Evolutionary conservation across 2,888 invertebrate species (phyloP).

Genomic region (Agrilus mali): DNA sequence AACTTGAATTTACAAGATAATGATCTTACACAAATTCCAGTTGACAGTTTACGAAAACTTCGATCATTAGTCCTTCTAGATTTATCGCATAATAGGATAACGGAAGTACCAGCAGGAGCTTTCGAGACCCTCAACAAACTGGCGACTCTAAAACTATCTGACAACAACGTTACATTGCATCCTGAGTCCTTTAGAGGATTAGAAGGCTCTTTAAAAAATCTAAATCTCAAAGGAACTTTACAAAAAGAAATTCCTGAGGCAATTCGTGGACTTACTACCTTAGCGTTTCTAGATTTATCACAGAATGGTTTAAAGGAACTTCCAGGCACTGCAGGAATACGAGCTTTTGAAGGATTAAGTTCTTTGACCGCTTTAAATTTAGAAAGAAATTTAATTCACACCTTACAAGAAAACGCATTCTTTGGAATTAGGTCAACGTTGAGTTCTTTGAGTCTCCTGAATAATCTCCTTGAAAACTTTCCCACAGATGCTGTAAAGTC

Average conservation of each 20-base stretch:
- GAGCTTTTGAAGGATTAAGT: slow-evolving; percentile 63
- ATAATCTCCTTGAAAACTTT: slow-evolving; percentile 79
- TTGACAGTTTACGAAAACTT: slow-evolving; percentile 53
- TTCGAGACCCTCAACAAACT: slow-evolving; percentile 61
- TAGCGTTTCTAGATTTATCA: slow-evolving; percentile 82
- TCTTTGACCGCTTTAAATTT: slow-evolving; percentile 77
- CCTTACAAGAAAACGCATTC: slow-evolving; percentile 64
- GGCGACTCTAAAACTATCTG: slow-evolving; percentile 72
- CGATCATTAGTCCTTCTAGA: slow-evolving; percentile 66
- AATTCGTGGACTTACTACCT: slow-evolving; percentile 58
- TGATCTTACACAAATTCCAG: slow-evolving; percentile 65
- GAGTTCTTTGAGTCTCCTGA: slow-evolving; percentile 77
- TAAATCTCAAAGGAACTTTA: slow-evolving; percentile 78
- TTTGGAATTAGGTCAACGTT: slow-evolving; percentile 66
- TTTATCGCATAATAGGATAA: slow-evolving; percentile 70
- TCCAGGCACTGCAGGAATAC: slow-evolving; percentile 50
- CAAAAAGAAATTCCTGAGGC: slow-evolving; percentile 71
- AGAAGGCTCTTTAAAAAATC: slow-evolving; percentile 70
- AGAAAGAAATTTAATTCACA: slow-evolving; percentile 76
- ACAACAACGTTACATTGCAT: slow-evolving; percentile 70
- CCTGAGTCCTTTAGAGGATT: slow-evolving; percentile 63
- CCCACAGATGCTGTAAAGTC: slow-evolving; percentile 69
- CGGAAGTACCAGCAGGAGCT: slow-evolving; percentile 57
- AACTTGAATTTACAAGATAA: slow-evolving; percentile 81
- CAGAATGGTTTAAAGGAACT: slow-evolving; percentile 77